Base-by-base conservation (phyloP, 2,113 vertebrate species). In the Sapajus apella region DNA sequence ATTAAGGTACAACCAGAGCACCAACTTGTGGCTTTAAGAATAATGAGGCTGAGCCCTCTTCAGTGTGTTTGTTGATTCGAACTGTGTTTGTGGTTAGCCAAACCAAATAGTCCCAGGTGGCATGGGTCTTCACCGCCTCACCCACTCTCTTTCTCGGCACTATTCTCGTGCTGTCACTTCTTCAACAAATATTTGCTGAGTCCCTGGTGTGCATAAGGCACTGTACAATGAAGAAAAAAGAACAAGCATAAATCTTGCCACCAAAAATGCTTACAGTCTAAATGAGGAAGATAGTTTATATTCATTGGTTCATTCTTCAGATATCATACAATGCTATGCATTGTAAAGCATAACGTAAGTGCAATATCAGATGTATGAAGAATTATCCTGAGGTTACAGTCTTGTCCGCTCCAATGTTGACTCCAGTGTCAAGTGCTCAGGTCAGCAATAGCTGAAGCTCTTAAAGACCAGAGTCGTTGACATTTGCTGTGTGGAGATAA, bases 111-210 rank as follows among this genome's bases (percentile, higher is more conserved):
- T 93, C 30, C 76, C 20, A 52, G 68, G 47, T 45, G 45, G 23
- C 25, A 7, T 5, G 2, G 32, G 27, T 11, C 52, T 73, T 76
- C 79, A 35, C 21, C 13, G 79, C 4, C 1, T 66, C 56, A 40
- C 30, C 66, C 43, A n/a, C 2, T 43, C 27, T 72, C 50, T 40
- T 82, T 2, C 55, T 80, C 25, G 20, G 6, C 35, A 25, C 13
- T 61, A 56, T 20, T 55, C 73, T 47, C 47, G 89, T 13, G 45
- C 12, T 91, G 32, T n/a, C 1, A 3, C 72, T 83, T 58, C 52
- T 91, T 97, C n/a, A 61, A 18, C 50, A 95, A 87, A 61, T 20
- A 50, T 76, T 91, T 87, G 37, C 77, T 37, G 56, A 93, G 12
- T 3, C 25, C 25, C 81, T 82, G n/a, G 43, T 64, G 27, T 91